phyloP scores from a whole-genome alignment of 2,113 vertebrate genomes.

The Bambusicola thoracicus region DNA sequence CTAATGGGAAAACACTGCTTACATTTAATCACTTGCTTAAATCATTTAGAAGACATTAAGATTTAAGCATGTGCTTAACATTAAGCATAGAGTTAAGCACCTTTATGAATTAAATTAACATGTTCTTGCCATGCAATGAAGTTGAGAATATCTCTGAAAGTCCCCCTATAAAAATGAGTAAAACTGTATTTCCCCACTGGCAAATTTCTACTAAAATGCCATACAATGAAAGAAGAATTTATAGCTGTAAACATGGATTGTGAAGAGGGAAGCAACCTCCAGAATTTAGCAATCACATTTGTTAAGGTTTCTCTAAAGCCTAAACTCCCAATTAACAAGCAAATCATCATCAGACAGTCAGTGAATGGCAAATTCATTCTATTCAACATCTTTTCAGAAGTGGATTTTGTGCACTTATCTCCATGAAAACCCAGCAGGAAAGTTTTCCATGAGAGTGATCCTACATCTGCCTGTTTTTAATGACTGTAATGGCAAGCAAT shows the following conservation, averaged over 20 bases:
- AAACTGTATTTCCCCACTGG: not conserved
- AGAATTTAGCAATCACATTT: conserved; percentile 83
- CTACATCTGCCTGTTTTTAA: conserved; percentile 83
- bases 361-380: conserved; percentile 83
- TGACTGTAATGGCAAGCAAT: conserved; percentile 81
- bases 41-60: not conserved
- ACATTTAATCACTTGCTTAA: not conserved
- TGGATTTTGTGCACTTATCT: conserved; percentile 84
- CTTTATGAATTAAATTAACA: conserved; percentile 61
- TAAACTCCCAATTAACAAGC: conserved; percentile 85
- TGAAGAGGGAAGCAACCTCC: conserved; percentile 71
- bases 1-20: not conserved
- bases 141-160: conserved; percentile 42
- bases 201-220: conserved; percentile 21
- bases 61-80: conserved; percentile 37
- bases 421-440: conserved; percentile 84
- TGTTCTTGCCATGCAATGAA: conserved; percentile 39
- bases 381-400: conserved; percentile 84
- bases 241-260: conserved; percentile 70
- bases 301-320: conserved; percentile 81
- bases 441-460: conserved; percentile 82
- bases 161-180: conserved; percentile 23
- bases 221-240: conserved; percentile 73
- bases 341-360: conserved; percentile 84
- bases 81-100: conserved; percentile 20